A percentile compares a stretch with the other conserved stretches of the same genome.
Evolutionary conservation across 2,797 vertebrate genomes (phyloP).

Genomic region (Borostomias antarcticus): DNA sequence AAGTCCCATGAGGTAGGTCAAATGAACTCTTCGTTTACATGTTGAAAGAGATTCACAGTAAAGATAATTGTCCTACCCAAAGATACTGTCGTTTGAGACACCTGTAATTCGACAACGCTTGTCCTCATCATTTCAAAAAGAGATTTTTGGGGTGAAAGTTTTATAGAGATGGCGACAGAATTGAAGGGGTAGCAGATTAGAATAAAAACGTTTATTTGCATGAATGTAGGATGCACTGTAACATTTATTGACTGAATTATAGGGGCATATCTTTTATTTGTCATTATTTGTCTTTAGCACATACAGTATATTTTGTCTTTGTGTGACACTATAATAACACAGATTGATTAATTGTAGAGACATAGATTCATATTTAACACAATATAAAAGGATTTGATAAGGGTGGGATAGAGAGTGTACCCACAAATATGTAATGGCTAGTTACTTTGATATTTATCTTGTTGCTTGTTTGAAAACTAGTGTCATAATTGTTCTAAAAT

Average conservation of each 20-base stretch:
- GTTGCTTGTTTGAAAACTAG: conserved; percentile 6
- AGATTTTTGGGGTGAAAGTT: neutral
- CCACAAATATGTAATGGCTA: neutral
- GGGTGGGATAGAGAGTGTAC: neutral
- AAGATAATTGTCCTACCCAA: neutral
- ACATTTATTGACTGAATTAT: too few species aligned
- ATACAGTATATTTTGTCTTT: neutral
- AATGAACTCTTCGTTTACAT: neutral
- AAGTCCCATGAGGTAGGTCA: neutral
- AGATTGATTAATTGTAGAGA: conserved; percentile 10
- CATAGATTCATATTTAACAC: conserved; percentile 25
- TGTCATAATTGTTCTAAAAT: conserved; percentile 1
- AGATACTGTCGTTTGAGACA: too few species aligned
- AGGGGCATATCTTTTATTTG: too few species aligned
- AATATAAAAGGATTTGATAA: neutral
- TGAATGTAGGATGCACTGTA: too few species aligned
- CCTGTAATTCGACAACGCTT: too few species aligned
- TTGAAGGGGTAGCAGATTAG: neutral
- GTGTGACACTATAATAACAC: neutral
- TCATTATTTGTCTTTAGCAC: neutral
- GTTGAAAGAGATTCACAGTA: neutral
- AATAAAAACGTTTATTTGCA: too few species aligned
- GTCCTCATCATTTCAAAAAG: neutral
- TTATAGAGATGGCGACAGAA: neutral
- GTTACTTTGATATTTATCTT: conserved; percentile 11